Conservation (phyloP, 2,888 invertebrate species). For the Erannis defoliaria region DNA sequence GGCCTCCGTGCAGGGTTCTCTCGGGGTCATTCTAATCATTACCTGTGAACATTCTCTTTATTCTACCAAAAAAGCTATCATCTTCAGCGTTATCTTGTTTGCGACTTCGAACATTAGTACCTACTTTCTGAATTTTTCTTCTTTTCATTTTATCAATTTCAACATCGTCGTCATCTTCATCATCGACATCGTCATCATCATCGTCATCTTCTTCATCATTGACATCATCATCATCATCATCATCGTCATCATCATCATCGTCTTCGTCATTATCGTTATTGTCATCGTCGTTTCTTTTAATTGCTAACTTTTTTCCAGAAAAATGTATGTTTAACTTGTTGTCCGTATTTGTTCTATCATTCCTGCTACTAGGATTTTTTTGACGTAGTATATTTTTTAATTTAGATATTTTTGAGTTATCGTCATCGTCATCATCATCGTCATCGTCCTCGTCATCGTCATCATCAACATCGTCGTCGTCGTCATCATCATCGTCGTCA, state of each 20-base stretch:
- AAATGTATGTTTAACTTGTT: conserved; percentile 58
- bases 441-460: conserved; percentile 69
- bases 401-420: conserved; percentile 53
- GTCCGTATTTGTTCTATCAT: conserved; percentile 29
- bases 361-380: conserved; percentile 49
- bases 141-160: conserved; percentile 77
- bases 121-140: conserved; percentile 57
- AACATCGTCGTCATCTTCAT: conserved; percentile 64
- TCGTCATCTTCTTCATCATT: conserved; percentile 69
- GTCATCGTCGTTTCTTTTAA: conserved; percentile 46
- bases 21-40: conserved; percentile 75
- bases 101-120: conserved; percentile 55
- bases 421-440: conserved; percentile 65
- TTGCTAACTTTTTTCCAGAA: conserved; percentile 47
- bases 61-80: conserved; percentile 81
- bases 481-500: conserved; percentile 79
- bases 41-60: conserved; percentile 85
- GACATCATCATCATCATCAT: conserved; percentile 70
- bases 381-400: conserved; percentile 54
- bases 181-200: conserved; percentile 74
- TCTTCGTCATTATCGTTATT: conserved; percentile 55
- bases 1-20: conserved; percentile 73
- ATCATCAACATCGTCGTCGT: conserved; percentile 75
- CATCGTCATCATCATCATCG: conserved; percentile 54
- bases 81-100: conserved; percentile 80